These are phyloP conservation scores for Tupiocoris notatus DNA, from an alignment of 2,888 invertebrate genomes.

Conservation along the genomic window DNA sequence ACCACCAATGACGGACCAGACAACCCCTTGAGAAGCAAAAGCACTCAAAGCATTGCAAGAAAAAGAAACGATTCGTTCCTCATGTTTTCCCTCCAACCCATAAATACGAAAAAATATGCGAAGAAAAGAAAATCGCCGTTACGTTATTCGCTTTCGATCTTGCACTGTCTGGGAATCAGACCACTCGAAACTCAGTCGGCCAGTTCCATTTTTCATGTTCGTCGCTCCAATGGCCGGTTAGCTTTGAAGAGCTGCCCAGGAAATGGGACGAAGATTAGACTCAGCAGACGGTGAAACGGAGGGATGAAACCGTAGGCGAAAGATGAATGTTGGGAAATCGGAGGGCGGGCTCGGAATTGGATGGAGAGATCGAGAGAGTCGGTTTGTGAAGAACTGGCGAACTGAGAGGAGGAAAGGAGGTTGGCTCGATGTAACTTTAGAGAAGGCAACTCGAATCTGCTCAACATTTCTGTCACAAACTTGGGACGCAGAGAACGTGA, in stretches of 20 bases:
- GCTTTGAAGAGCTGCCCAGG: neutral
- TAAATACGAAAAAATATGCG: too few species aligned
- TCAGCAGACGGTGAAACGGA: neutral
- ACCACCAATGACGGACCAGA: too few species aligned
- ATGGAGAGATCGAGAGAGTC: too few species aligned
- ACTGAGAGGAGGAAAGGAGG: neutral
- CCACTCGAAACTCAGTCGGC: neutral
- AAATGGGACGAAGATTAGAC: conserved; percentile 20
- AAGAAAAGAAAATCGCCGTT: too few species aligned
- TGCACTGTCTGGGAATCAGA: too few species aligned
- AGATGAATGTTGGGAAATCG: neutral
- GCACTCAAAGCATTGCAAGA: too few species aligned
- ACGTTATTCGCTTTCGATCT: too few species aligned
- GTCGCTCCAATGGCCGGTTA: neutral
- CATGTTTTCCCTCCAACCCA: too few species aligned
- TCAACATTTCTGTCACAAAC: conserved; percentile 36
- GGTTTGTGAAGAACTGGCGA: neutral
- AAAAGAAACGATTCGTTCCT: too few species aligned
- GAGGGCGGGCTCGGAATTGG: neutral
- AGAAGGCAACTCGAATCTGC: conserved; percentile 12
- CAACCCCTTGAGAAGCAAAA: too few species aligned
- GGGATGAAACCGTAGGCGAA: neutral
- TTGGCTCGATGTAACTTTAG: conserved; percentile 21
- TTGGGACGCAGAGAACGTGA: conserved; percentile 22
- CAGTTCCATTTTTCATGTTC: neutral